phyloP scores from a whole-genome alignment of 2,113 vertebrate genomes.

The Rhodinocichla rosea region DNA sequence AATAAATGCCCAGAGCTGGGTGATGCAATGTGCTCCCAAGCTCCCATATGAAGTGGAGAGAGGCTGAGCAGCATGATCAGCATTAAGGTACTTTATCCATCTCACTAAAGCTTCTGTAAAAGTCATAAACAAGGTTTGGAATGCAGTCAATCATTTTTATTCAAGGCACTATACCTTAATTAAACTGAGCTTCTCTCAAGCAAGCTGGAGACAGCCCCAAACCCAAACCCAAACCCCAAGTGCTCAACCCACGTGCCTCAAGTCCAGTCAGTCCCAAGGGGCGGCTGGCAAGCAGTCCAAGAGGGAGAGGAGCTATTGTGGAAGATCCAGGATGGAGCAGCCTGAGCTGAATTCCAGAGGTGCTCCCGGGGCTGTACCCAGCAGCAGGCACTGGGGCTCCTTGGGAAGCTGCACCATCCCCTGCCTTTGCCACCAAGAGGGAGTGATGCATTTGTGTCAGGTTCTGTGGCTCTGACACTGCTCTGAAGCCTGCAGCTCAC shows the following conservation, averaged over 20 bases:
- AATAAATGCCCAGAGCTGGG: not conserved
- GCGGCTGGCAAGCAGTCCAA: not conserved
- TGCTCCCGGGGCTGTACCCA: accelerated
- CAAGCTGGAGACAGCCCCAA: not conserved
- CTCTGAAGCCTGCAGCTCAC: not conserved
- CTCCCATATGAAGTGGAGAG: not conserved
- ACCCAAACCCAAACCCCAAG: not conserved
- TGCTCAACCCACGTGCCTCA: not conserved
- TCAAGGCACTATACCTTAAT: not conserved
- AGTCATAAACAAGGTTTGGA: not conserved
- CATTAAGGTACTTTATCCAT: not conserved
- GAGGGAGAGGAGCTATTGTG: not conserved
- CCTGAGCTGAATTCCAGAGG: accelerated
- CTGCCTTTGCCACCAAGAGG: not conserved
- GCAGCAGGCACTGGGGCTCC: not conserved
- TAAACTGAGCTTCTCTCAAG: not conserved
- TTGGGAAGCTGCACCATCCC: not conserved
- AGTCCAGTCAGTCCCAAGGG: not conserved
- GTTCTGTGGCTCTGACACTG: not conserved
- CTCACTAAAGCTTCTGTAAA: not conserved
- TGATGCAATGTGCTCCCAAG: not conserved
- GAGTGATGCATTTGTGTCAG: not conserved
- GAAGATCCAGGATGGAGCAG: not conserved
- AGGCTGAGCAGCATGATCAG: not conserved
- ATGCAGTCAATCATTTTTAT: not conserved